Percentiles rank a stretch among this genome's conserved stretches.
These are phyloP conservation scores for Electrophaes corylata DNA, from an alignment of 2,888 invertebrate genomes.

Conservation along the genomic window DNA sequence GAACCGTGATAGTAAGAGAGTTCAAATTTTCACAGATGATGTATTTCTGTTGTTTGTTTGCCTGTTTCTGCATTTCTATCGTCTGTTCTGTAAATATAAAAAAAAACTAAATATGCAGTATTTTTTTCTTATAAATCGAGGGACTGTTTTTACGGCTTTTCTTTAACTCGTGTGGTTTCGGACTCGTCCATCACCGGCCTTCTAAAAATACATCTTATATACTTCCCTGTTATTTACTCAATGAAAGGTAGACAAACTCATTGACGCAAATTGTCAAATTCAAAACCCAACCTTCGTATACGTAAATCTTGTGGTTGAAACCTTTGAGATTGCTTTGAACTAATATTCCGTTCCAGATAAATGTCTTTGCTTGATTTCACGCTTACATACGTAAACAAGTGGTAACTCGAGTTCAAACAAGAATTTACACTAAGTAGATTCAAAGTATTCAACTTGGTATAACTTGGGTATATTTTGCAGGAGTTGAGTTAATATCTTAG, in stretches of 20 bases:
- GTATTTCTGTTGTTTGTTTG: too few relatives aligned
- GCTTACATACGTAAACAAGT: conserved; percentile 7
- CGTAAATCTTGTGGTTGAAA: neutral
- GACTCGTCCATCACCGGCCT: too few relatives aligned
- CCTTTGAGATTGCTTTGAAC: neutral
- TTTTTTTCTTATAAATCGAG: too few relatives aligned
- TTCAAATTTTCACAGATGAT: too few relatives aligned
- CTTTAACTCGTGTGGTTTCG: too few relatives aligned
- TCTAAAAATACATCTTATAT: too few relatives aligned
- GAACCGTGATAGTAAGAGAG: too few relatives aligned
- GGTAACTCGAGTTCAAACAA: neutral
- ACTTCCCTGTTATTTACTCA: too few relatives aligned
- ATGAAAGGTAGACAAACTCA: neutral
- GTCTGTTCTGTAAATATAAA: too few relatives aligned
- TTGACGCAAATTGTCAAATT: neutral
- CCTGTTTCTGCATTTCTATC: too few relatives aligned
- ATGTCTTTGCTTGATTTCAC: conserved; percentile 3
- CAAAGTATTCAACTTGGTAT: conserved; percentile 11
- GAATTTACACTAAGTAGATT: conserved; percentile 8
- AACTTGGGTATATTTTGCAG: conserved; percentile 10
- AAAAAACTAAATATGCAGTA: too few relatives aligned
- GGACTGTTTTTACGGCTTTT: too few relatives aligned
- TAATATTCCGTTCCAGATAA: neutral
- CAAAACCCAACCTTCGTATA: neutral
- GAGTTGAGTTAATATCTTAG: conserved; percentile 9